These are phyloP conservation scores for Bhutanitis thaidina DNA, from an alignment of 2,888 invertebrate genomes.

Conservation along the genomic window DNA sequence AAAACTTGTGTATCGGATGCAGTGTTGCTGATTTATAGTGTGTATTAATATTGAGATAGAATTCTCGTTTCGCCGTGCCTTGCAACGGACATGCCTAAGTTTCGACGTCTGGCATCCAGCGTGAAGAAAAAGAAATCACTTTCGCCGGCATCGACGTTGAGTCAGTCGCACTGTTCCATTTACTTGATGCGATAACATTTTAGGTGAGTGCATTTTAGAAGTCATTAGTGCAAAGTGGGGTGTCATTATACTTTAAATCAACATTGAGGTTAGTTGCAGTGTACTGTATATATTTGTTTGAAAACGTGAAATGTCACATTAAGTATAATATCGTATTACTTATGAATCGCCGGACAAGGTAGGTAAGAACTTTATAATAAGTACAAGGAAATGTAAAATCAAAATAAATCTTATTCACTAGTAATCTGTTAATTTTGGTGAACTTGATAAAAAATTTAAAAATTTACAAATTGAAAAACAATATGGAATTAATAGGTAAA, in stretches of 20 bases:
- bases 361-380: slow-evolving; percentile 13
- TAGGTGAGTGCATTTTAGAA: slow-evolving; percentile 66
- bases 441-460: too few relatives aligned
- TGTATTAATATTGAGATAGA: slow-evolving; percentile 39
- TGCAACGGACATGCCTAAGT: slow-evolving; percentile 72
- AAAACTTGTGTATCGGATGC: slow-evolving; percentile 44
- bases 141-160: slow-evolving; percentile 48
- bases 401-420: too few relatives aligned
- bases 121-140: slow-evolving; percentile 73
- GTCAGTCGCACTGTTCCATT: slow-evolving; percentile 56
- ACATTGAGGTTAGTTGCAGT: slow-evolving; percentile 21
- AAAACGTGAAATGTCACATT: slow-evolving; percentile 7
- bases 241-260: slow-evolving; percentile 38
- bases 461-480: too few relatives aligned
- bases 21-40: slow-evolving; percentile 64
- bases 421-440: too few relatives aligned
- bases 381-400: background rate
- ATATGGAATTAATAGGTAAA: too few relatives aligned
- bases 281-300: slow-evolving; percentile 20
- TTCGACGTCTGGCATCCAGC: slow-evolving; percentile 64
- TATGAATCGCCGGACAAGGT: slow-evolving; percentile 12
- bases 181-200: slow-evolving; percentile 74
- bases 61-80: slow-evolving; percentile 45
- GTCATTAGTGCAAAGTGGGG: slow-evolving; percentile 50
- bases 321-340: background rate